Evolutionary conservation across 1,140 invertebrate species (phyloP).

Genomic region (Caenorhabditis inopinata): DNA sequence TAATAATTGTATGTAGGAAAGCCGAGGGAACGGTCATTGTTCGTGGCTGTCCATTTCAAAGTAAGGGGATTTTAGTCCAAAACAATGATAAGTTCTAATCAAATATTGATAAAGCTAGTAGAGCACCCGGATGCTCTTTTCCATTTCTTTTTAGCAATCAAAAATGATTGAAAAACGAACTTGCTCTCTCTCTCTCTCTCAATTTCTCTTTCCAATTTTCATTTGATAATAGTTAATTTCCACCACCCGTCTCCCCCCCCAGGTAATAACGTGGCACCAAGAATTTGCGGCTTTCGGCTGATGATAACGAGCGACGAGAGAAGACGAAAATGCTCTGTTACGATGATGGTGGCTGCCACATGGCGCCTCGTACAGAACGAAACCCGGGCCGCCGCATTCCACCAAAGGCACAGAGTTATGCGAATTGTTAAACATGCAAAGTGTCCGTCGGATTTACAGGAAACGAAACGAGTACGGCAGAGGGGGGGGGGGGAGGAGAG

Average conservation of each 20-base stretch:
- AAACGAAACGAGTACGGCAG: background rate
- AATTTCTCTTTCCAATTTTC: background rate
- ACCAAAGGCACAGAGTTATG: background rate
- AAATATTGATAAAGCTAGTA: constrained; percentile 18
- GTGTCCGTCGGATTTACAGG: too few species aligned
- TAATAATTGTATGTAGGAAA: too few species aligned
- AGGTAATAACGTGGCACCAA: background rate
- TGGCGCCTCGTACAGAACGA: too few species aligned
- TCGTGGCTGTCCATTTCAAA: too few species aligned
- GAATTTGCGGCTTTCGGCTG: background rate
- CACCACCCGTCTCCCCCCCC: background rate
- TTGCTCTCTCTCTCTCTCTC: background rate
- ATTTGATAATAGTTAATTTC: constrained; percentile 23
- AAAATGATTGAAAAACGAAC: background rate
- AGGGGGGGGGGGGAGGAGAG: background rate
- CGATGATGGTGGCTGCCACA: too few species aligned
- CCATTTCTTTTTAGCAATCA: background rate
- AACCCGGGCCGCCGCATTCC: too few species aligned
- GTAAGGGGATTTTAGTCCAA: background rate
- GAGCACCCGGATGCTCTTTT: background rate
- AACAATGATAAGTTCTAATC: constrained; percentile 9
- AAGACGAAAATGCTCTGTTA: background rate
- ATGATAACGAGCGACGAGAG: constrained; percentile 15
- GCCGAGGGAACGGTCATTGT: too few species aligned
- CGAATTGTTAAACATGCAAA: background rate